Evolutionary conservation across 2,797 vertebrate species (phyloP).

Genomic region (Sebastes umbrosus): DNA sequence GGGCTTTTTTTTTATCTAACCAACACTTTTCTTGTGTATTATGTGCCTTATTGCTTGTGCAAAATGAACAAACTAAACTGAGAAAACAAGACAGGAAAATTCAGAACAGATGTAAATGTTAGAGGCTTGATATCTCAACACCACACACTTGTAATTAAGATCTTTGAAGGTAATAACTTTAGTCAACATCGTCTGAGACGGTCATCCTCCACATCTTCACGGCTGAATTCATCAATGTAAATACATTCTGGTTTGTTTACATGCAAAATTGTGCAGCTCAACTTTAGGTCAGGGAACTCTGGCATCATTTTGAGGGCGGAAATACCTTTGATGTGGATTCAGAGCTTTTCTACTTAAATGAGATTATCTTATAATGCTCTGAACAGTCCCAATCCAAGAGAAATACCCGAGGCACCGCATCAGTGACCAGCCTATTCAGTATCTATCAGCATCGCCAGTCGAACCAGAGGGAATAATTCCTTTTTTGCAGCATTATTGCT

Average conservation of each 20-base stretch:
- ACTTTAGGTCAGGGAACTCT: constrained; percentile 24
- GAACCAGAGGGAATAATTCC: not conserved
- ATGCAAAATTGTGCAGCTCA: not conserved
- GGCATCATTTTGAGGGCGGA: constrained; percentile 4
- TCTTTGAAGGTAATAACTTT: not conserved
- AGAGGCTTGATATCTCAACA: constrained; percentile 5
- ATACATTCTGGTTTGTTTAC: constrained; percentile 14
- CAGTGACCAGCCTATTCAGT: not conserved
- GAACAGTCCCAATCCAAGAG: not conserved
- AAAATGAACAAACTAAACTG: not conserved
- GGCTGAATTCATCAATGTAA: not conserved
- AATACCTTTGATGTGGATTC: constrained; percentile 44
- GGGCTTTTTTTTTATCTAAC: not conserved
- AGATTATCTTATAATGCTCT: constrained; percentile 27
- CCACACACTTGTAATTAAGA: constrained; percentile 11
- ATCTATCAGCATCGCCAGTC: not conserved
- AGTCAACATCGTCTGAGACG: not conserved
- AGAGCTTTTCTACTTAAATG: constrained; percentile 32
- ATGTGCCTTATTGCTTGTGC: not conserved
- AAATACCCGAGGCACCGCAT: not conserved
- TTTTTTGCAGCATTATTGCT: not conserved
- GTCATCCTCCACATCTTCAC: not conserved
- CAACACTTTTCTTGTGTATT: not conserved
- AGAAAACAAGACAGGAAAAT: not conserved
- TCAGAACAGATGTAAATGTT: not conserved